Base-by-base conservation (phyloP, 2,113 vertebrate genomes). In the Mohoua ochrocephala region DNA sequence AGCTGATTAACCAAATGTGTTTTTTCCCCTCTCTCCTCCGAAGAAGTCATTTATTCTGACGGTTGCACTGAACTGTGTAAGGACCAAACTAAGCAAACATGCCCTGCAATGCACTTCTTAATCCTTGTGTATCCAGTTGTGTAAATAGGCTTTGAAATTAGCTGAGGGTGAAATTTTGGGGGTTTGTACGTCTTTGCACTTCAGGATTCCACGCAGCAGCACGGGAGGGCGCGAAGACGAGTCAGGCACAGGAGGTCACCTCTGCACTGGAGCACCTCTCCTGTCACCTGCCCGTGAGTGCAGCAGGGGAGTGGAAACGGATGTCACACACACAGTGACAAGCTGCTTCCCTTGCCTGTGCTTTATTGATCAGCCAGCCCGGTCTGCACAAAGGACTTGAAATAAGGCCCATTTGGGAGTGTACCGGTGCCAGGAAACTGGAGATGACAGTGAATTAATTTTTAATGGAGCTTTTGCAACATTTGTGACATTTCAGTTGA, bases 81-180 rank as follows among this genome's bases (percentile, higher is more conserved):
- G 88, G 81, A 78, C 89, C 84, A 91, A 69, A 78, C 71, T 39
- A 80, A 92, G 57, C 84, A 84, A 79, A 94, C 85, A 9, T 24
- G 39, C 71, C 65, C 53, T 50, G 80, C 74, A 26, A 82, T 49
- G 85, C 73, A 31, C 68, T 90, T 47, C 80, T 22, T 92, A 89
- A 95, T 91, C 96, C 76, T 49, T 61, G 70, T 59, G 41, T 28
- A 56, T 68, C 68, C 90, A 47, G 41, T 74, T 82, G 83, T 91
- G 80, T 80, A 78, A 93, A 94, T 4, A 95, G 73, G 81, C 86
- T 96, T 94, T 88, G 79, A 82, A 84, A 80, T 44, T 5, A 90
- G 94, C 96, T 88, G 95, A 95, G 78, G 89, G 84, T 41, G 84
- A 88, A 74, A 59, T 92, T 37, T 70, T 7, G 30, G 47, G 65